These are phyloP conservation scores for Drosophila santomea DNA, from an alignment of 1,140 invertebrate genomes.

Conservation along the genomic window DNA sequence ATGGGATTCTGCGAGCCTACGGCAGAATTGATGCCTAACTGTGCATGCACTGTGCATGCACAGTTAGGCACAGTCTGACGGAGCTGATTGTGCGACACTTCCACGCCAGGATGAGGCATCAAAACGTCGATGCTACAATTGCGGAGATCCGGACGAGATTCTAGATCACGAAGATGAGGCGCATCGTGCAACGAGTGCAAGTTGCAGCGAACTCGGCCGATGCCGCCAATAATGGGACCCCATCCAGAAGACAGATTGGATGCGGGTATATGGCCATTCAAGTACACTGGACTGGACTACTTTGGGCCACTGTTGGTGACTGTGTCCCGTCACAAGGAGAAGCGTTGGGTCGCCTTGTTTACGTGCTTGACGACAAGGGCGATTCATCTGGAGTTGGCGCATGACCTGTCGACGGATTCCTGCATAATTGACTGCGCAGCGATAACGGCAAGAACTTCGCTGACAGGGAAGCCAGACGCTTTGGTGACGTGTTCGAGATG, in stretches of 20 bases:
- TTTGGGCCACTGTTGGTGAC: slow-evolving; percentile 12
- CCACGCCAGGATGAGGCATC: slow-evolving; percentile 10
- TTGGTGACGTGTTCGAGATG: slow-evolving; percentile 16
- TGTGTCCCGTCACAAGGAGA: slow-evolving; percentile 6
- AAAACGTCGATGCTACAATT: slow-evolving; percentile 22
- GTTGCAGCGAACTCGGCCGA: neutral
- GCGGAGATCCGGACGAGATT: slow-evolving; percentile 16
- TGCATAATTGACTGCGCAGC: slow-evolving; percentile 7
- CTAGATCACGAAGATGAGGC: slow-evolving; percentile 4
- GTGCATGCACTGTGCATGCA: slow-evolving; percentile 9
- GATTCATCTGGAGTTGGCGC: slow-evolving; percentile 10
- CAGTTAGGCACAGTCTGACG: neutral
- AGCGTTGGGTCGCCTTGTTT: slow-evolving; percentile 12
- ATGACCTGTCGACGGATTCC: slow-evolving; percentile 20
- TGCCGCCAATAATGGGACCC: neutral
- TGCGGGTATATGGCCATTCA: too few species aligned
- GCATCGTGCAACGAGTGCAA: neutral
- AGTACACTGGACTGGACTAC: neutral
- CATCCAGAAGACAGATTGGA: too few species aligned
- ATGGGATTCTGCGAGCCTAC: neutral
- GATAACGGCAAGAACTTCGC: slow-evolving; percentile 28
- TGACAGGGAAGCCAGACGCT: slow-evolving; percentile 15
- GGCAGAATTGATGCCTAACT: slow-evolving; percentile 5
- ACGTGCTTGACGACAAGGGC: slow-evolving; percentile 15
- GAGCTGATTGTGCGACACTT: slow-evolving; percentile 2